phyloP scores from a whole-genome alignment of 2,797 vertebrate genomes.

The Argentina silus region DNA sequence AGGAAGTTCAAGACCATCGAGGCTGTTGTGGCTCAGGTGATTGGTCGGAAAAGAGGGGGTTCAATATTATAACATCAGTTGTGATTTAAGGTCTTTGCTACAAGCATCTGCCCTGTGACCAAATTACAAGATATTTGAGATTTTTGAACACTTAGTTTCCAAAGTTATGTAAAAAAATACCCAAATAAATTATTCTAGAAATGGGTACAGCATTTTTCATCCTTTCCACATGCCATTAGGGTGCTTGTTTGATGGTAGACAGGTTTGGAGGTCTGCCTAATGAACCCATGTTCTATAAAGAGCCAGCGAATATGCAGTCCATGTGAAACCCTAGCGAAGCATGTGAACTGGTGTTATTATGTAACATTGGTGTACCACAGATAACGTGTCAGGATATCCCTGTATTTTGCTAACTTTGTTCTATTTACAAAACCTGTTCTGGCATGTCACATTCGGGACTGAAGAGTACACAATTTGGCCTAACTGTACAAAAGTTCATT shows the following conservation, averaged over 20 bases:
- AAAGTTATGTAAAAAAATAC: no score
- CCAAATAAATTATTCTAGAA: no score
- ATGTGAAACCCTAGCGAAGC: slow-evolving; percentile 5
- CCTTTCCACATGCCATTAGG: not conserved
- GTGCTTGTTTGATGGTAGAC: not conserved
- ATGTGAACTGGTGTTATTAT: slow-evolving; percentile 20
- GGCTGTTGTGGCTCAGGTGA: slow-evolving; percentile 83
- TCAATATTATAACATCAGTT: not conserved
- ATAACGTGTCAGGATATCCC: slow-evolving; percentile 33
- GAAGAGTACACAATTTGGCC: slow-evolving; percentile 19
- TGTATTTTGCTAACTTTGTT: not conserved
- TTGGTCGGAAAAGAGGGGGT: not conserved
- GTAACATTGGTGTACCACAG: slow-evolving; percentile 37
- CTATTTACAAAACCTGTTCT: slow-evolving; percentile 41
- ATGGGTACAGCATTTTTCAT: no score
- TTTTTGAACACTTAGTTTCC: not conserved
- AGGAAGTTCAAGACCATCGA: slow-evolving; percentile 76
- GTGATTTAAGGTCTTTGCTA: no score
- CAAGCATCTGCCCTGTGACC: not conserved
- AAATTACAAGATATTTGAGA: not conserved
- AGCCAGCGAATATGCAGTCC: slow-evolving; percentile 31
- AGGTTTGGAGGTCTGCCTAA: slow-evolving; percentile 19
- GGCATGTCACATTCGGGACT: slow-evolving; percentile 31
- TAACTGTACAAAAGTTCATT: slow-evolving; percentile 29
- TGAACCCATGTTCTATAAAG: slow-evolving; percentile 8